A percentile compares a stretch with the other conserved stretches of the same genome.
These are phyloP conservation scores for Phalangium opilio DNA, from an alignment of 2,888 invertebrate species.

Conservation along the genomic window DNA sequence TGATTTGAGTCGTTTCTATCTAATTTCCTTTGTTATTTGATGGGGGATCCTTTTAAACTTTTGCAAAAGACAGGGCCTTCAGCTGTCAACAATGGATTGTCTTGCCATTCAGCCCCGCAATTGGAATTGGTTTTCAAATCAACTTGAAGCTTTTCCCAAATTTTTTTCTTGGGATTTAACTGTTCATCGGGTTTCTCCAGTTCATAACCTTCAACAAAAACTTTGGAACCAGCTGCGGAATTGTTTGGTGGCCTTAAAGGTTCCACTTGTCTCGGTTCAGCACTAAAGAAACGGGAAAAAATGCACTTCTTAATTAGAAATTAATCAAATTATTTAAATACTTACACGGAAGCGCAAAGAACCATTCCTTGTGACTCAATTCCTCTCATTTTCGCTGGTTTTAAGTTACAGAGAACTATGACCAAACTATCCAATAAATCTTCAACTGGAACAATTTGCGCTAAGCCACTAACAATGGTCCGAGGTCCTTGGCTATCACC, in stretches of 20 bases:
- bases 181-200: conserved; percentile 21
- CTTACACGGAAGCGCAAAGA: conserved; percentile 48
- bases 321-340: background rate
- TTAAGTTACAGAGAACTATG: conserved; percentile 41
- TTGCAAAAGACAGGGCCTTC: conserved; percentile 52
- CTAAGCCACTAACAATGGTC: conserved; percentile 37
- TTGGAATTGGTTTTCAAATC: conserved; percentile 35
- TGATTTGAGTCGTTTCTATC: no score
- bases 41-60: conserved; percentile 60
- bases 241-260: conserved; percentile 61
- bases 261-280: conserved; percentile 61
- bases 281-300: conserved; percentile 33
- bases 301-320: no score
- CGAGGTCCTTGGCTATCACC: conserved; percentile 35
- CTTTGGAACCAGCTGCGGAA: conserved; percentile 63
- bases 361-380: conserved; percentile 86
- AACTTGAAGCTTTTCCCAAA: conserved; percentile 80
- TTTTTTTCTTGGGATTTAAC: conserved; percentile 86
- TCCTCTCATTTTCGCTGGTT: conserved; percentile 45
- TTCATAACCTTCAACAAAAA: conserved; percentile 68
- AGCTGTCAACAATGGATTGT: conserved; percentile 54
- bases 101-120: conserved; percentile 70
- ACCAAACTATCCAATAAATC: conserved; percentile 36
- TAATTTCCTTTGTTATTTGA: conserved; percentile 45
- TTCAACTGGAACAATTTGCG: conserved; percentile 36